phyloP scores from a whole-genome alignment of 92 coral and sea anemone genomes.

The Palythoa grandis region DNA sequence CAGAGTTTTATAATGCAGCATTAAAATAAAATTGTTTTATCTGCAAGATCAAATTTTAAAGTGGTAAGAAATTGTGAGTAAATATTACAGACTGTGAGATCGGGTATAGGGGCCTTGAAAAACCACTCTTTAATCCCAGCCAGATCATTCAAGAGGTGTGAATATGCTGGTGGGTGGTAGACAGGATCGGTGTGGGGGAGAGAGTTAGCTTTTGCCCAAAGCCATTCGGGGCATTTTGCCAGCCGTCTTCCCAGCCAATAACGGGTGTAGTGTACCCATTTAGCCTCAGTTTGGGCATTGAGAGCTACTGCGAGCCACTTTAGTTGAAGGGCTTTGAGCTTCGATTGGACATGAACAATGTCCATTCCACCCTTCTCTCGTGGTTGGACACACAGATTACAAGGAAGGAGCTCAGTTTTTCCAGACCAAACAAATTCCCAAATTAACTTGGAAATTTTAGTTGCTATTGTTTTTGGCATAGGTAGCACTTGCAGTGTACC shows the following conservation, averaged over 20 bases:
- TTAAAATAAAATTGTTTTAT: too few species aligned
- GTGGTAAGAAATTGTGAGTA: conserved; percentile 8
- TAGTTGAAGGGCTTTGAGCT: neutral
- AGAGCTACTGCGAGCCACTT: conserved; percentile 8
- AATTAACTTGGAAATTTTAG: conserved; percentile 1
- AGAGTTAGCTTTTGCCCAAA: conserved; percentile 23
- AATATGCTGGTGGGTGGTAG: conserved; percentile 15
- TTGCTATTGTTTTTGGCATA: conserved; percentile 35
- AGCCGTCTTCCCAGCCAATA: conserved; percentile 33
- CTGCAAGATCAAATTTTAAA: neutral
- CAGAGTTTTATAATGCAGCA: too few species aligned
- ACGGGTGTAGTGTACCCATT: conserved; percentile 40
- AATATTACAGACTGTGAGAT: conserved; percentile 1
- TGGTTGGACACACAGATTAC: conserved; percentile 36
- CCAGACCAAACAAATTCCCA: conserved; percentile 42
- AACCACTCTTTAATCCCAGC: conserved; percentile 2
- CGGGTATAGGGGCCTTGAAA: neutral
- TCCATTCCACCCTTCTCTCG: conserved; percentile 30
- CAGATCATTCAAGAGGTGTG: neutral
- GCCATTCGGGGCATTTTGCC: conserved; percentile 7
- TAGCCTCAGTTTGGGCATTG: neutral
- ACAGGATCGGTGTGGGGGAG: conserved; percentile 44
- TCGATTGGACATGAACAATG: conserved; percentile 11
- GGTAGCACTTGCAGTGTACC: conserved; percentile 46
- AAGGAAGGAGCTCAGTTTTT: conserved; percentile 25